Evolutionary conservation across 92 coral and sea anemone species (phyloP).

Genomic region (Palythoa grandis): DNA sequence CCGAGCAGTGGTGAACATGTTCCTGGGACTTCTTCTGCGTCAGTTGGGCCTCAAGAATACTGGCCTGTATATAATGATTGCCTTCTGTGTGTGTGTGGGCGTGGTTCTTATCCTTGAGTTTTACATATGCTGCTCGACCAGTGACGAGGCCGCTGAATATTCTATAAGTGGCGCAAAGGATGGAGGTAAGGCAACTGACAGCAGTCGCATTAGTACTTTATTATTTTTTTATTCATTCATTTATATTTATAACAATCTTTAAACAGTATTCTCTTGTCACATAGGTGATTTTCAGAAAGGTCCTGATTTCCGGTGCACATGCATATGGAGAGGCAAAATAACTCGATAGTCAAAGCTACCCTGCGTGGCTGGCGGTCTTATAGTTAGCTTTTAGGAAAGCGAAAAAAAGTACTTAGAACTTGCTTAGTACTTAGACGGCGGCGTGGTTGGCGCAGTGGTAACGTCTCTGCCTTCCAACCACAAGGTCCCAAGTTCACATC

Average conservation of each 20-base stretch:
- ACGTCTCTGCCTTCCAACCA: too few relatives aligned
- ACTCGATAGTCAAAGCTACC: too few relatives aligned
- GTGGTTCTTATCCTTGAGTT: constrained; percentile 64
- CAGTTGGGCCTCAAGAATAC: constrained; percentile 50
- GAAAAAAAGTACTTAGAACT: too few relatives aligned
- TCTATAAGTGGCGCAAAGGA: background rate
- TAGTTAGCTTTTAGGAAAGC: too few relatives aligned
- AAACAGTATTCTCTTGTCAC: background rate
- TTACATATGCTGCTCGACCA: constrained; percentile 23
- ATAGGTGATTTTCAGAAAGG: too few relatives aligned
- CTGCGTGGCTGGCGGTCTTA: too few relatives aligned
- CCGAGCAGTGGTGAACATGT: constrained; percentile 64
- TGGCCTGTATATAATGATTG: constrained; percentile 64
- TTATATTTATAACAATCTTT: background rate
- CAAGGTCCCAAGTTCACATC: too few relatives aligned
- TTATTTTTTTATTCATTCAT: too few relatives aligned
- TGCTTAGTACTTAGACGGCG: too few relatives aligned
- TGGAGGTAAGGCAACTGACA: background rate
- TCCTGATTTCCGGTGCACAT: too few relatives aligned
- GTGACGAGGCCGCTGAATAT: background rate
- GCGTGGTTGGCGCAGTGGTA: too few relatives aligned
- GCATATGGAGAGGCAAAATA: too few relatives aligned
- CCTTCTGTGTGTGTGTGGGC: constrained; percentile 70
- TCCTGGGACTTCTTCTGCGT: constrained; percentile 65
- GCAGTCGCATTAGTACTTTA: background rate